Conservation (phyloP, 2,888 invertebrate species). For the Amorpha juglandis region DNA sequence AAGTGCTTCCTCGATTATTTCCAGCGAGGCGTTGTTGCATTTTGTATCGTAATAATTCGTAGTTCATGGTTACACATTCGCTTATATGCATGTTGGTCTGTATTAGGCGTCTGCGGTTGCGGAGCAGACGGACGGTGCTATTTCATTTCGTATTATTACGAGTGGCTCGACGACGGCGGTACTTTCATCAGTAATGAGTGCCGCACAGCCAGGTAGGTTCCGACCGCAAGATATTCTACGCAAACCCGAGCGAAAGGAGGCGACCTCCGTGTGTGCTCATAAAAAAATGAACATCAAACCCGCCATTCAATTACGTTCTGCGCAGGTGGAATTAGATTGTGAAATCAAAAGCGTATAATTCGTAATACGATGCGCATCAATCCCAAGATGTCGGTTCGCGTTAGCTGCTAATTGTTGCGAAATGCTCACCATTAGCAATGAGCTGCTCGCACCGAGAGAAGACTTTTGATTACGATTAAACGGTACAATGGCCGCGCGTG, state of each 20-base stretch:
- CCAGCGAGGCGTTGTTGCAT: constrained; percentile 39
- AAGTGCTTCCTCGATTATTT: constrained; percentile 32
- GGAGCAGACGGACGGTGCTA: constrained; percentile 62
- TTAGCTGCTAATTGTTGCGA: constrained; percentile 61
- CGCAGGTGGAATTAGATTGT: constrained; percentile 33
- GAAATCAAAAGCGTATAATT: constrained; percentile 37
- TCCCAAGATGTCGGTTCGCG: constrained; percentile 34
- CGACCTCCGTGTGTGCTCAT: constrained; percentile 28
- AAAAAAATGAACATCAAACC: constrained; percentile 28
- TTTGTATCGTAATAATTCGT: constrained; percentile 53
- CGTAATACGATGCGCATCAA: constrained; percentile 33
- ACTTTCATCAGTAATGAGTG: constrained; percentile 74
- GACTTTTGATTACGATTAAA: constrained; percentile 73
- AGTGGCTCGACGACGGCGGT: constrained; percentile 55
- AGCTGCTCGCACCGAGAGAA: constrained; percentile 65
- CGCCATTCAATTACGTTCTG: constrained; percentile 25
- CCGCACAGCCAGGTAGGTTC: constrained; percentile 51
- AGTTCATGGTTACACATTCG: constrained; percentile 69
- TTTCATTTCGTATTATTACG: constrained; percentile 74
- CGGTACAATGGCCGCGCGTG: constrained; percentile 73
- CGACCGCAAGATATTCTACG: constrained; percentile 62
- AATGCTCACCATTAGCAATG: constrained; percentile 61
- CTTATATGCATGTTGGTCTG: constrained; percentile 55
- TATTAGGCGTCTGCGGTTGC: constrained; percentile 62
- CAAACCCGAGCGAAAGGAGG: constrained; percentile 48